These are phyloP conservation scores for Pentalonia nigronervosa DNA, from an alignment of 1,140 invertebrate genomes.

Conservation along the genomic window DNA sequence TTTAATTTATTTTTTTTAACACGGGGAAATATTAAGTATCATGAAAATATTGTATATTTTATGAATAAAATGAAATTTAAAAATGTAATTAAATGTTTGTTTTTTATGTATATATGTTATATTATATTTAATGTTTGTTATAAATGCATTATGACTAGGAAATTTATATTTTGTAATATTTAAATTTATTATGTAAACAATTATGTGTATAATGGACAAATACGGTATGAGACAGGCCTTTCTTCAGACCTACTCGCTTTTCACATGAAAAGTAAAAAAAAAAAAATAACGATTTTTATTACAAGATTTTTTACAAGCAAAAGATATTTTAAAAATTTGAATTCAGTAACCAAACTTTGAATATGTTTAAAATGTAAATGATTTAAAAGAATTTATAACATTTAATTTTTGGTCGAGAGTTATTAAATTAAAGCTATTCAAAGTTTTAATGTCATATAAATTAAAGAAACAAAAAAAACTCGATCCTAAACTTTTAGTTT, in stretches of 20 bases:
- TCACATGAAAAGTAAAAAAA: neutral
- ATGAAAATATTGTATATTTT: conserved; percentile 51
- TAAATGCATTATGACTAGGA: neutral
- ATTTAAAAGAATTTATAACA: too few species aligned
- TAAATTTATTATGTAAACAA: neutral
- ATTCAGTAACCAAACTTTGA: too few species aligned
- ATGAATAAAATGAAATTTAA: conserved; percentile 45
- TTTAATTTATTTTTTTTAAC: conserved; percentile 25
- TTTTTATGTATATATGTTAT: neutral
- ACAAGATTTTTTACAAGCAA: too few species aligned
- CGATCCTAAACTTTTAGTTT: neutral
- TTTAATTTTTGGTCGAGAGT: neutral
- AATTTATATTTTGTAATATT: neutral
- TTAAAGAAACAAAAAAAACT: neutral
- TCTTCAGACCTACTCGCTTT: neutral
- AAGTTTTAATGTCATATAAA: too few species aligned
- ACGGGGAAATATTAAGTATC: conserved; percentile 27
- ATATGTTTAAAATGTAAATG: too few species aligned
- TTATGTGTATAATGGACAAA: neutral
- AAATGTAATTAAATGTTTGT: conserved; percentile 2
- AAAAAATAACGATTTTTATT: too few species aligned
- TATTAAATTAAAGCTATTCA: neutral
- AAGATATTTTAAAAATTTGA: too few species aligned
- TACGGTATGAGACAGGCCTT: neutral
- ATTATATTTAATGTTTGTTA: neutral